A percentile compares a stretch with the other conserved stretches of the same genome.
Conservation (phyloP, 2,113 vertebrate species). For the Typhlomys cinereus region DNA sequence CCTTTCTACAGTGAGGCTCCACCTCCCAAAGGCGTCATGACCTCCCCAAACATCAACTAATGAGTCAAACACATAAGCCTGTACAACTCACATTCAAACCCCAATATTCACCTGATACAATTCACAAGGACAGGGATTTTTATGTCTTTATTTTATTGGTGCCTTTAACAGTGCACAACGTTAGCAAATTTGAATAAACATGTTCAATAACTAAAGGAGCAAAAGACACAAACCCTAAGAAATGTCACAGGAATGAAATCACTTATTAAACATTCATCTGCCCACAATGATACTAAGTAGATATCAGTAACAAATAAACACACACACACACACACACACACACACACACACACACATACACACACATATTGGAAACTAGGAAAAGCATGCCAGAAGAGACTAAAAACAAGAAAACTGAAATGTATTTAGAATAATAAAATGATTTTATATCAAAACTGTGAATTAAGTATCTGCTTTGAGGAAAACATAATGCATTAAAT, state of each 20-base stretch:
- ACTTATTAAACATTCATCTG: not conserved
- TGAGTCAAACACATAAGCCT: too few species aligned
- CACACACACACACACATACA: not conserved
- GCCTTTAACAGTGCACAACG: not conserved
- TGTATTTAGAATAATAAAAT: not conserved
- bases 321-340: not conserved
- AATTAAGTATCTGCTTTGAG: not conserved
- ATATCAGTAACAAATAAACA: not conserved
- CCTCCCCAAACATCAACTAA: too few species aligned
- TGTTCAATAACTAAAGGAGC: not conserved
- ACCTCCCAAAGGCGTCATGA: too few species aligned
- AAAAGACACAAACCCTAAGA: not conserved
- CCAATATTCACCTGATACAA: not conserved
- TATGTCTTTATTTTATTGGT: not conserved
- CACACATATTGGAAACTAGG: not conserved
- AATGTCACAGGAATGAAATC: not conserved
- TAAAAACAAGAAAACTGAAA: constrained; percentile 14
- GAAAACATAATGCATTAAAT: constrained; percentile 4
- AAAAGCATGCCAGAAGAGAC: not conserved
- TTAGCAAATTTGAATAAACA: not conserved
- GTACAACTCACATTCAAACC: too few species aligned
- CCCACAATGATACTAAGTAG: not conserved
- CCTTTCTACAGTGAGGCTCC: too few species aligned
- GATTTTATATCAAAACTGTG: not conserved
- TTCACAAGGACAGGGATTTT: not conserved